Evolutionary conservation across 2,888 invertebrate genomes (phyloP).

Genomic region (Stenoptilia bipunctidactyla): DNA sequence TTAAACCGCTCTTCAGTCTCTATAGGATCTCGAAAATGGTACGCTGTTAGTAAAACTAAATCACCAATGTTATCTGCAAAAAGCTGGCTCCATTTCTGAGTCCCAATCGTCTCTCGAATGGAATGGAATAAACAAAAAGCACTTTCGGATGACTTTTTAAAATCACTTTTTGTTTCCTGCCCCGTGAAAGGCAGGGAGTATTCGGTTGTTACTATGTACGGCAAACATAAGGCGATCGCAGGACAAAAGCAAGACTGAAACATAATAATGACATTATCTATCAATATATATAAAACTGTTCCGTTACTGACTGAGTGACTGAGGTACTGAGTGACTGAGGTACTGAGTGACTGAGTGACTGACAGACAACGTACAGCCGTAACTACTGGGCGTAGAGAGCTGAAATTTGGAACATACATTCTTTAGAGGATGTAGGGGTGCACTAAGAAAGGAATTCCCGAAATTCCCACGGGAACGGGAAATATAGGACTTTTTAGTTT

Average conservation of each 20-base stretch:
- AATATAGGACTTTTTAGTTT: too few species aligned
- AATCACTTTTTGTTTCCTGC: constrained; percentile 17
- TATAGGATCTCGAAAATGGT: constrained; percentile 40
- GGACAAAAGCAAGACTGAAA: constrained; percentile 50
- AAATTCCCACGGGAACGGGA: too few species aligned
- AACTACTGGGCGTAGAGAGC: too few species aligned
- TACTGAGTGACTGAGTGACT: too few species aligned
- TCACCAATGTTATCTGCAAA: constrained; percentile 49
- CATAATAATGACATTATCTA: constrained; percentile 32
- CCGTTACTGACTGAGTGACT: too few species aligned
- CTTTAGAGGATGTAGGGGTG: too few species aligned
- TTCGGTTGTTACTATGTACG: constrained; percentile 44
- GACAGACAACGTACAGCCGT: too few species aligned
- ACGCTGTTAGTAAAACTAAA: constrained; percentile 35
- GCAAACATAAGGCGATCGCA: constrained; percentile 43
- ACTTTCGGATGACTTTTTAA: constrained; percentile 21
- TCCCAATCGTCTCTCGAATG: constrained; percentile 36
- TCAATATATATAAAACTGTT: too few species aligned
- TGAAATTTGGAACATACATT: too few species aligned
- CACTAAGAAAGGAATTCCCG: too few species aligned
- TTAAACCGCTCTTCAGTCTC: constrained; percentile 33
- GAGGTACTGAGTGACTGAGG: too few species aligned
- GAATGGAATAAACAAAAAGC: constrained; percentile 38
- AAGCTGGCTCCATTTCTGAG: constrained; percentile 42
- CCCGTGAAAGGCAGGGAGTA: constrained; percentile 28